phyloP scores from a whole-genome alignment of 2,888 invertebrate species.

The Callyntrura sp. region DNA sequence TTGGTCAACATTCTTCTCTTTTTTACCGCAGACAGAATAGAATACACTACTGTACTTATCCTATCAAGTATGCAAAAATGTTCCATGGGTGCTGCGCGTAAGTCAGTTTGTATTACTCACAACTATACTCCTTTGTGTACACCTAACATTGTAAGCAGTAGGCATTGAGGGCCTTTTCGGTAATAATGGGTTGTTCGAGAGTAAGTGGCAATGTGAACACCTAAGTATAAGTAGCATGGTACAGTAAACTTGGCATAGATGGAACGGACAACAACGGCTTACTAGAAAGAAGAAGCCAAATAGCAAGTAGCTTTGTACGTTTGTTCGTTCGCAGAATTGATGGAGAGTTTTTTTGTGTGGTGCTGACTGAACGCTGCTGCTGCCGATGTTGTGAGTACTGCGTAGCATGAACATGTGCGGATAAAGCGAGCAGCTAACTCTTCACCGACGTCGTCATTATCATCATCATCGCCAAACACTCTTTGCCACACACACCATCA shows the following conservation, averaged over 20 bases:
- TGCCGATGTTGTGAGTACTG: neutral
- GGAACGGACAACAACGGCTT: constrained; percentile 21
- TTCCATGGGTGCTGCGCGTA: too few relatives aligned
- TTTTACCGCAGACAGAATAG: too few relatives aligned
- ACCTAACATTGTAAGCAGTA: neutral
- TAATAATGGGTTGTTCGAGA: constrained; percentile 28
- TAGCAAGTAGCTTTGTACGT: neutral
- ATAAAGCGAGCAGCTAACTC: constrained; percentile 39
- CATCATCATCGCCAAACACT: constrained; percentile 33
- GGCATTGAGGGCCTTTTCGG: neutral
- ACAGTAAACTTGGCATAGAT: too few relatives aligned
- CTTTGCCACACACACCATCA: constrained; percentile 26
- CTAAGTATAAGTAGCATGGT: constrained; percentile 44
- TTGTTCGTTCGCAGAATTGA: constrained; percentile 14
- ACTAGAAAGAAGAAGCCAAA: neutral
- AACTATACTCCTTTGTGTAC: too few relatives aligned
- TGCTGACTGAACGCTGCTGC: neutral
- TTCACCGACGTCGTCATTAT: constrained; percentile 45
- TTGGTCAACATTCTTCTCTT: too few relatives aligned
- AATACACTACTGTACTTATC: too few relatives aligned
- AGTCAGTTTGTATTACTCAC: too few relatives aligned
- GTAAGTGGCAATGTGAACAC: constrained; percentile 44
- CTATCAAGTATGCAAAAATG: too few relatives aligned
- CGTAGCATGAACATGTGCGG: neutral
- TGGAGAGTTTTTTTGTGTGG: constrained; percentile 13